phyloP scores from a whole-genome alignment of 2,888 invertebrate genomes.

The Rotaria socialis region DNA sequence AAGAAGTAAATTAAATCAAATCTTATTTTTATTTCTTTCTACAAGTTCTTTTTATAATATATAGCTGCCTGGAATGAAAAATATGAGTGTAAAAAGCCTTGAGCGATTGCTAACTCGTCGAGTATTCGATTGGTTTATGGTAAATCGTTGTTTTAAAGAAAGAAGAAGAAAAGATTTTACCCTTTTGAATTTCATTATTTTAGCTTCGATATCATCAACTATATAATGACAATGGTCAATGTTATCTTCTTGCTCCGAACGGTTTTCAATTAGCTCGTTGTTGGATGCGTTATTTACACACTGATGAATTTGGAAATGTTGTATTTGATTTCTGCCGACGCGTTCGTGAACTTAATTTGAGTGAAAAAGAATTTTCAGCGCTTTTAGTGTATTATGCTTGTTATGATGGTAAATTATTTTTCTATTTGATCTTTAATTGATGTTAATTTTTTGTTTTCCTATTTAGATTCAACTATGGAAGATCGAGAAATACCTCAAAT shows the following conservation, averaged over 20 bases:
- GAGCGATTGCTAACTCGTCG: background rate
- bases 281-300: background rate
- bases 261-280: background rate
- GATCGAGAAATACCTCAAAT: background rate
- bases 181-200: background rate
- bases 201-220: conserved; percentile 5
- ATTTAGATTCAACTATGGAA: background rate
- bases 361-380: background rate
- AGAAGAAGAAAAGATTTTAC: background rate
- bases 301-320: background rate
- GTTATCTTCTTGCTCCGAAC: background rate
- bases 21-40: background rate
- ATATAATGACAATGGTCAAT: background rate
- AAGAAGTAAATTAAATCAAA: background rate
- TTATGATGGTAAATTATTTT: background rate
- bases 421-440: background rate
- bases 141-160: background rate
- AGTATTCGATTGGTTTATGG: background rate
- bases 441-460: background rate
- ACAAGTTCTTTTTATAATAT: background rate
- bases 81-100: background rate
- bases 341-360: background rate
- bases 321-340: background rate
- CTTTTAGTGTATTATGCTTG: background rate
- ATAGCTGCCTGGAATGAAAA: background rate